Evolutionary conservation across 2,888 invertebrate species (phyloP), one percentile per base, ranked within the genome.

Genomic region (Acleris holmiana): DNA sequence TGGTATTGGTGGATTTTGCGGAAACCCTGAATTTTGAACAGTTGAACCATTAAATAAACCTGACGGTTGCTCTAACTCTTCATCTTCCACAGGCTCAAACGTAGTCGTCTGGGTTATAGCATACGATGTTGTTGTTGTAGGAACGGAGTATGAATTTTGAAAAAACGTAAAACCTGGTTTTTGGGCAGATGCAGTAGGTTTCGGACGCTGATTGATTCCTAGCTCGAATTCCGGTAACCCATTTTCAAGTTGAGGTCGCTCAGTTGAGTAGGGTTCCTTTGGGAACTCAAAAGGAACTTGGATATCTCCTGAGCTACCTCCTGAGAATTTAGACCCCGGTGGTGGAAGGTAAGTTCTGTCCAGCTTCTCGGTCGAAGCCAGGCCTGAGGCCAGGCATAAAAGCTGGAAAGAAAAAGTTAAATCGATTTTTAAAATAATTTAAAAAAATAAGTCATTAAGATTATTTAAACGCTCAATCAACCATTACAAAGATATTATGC

Each of bases 301-400:
- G 15, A 85, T 75, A 17, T 77, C 80, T 25, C 76, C 83, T 57
- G 78, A 75, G 2, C 73, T 76, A 13, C 89, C 88, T 50, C 86
- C 90, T 67, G 89, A 69, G 55, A 75, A 78, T 65, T 83, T 76
- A 1, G 86, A 82, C 63, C 84, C 85, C 1, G 84, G 81, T 40
- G 91, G 90, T 59, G 91, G 90, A 41, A 90, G 79, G 51, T 90
- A 91, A 1, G 76, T 80, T 50, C 84, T 76, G 61, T 88, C 84
- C 23, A 90, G 68, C 68, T 89, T 89, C 29, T 88, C 88, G 3
- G 82, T 70, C 18, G 73, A 71, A 17, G 71, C 76, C 61, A 86
- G 74, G 71, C 80, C 77, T 61, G 84, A 41, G 50, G 75, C 79
- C 68, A 84, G 66, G 70, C 67, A 66, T n/a, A 84, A 41, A 29